phyloP scores from a whole-genome alignment of 2,797 vertebrate species.

The Adelosebastes latens region DNA sequence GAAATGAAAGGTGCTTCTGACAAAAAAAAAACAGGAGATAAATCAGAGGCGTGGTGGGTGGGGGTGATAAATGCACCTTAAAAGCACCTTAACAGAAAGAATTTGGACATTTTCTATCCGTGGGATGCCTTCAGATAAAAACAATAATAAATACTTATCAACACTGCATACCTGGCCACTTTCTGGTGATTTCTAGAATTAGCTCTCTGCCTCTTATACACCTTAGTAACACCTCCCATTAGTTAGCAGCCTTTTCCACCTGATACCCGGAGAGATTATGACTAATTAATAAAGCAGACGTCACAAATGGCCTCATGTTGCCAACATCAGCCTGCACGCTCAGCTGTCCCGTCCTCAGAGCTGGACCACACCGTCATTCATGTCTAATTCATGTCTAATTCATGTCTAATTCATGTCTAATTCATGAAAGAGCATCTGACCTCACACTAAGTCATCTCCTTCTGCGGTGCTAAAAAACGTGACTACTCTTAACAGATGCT shows the following conservation, averaged over 20 bases:
- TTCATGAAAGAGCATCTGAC: slow-evolving; percentile 64
- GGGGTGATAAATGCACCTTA: not conserved
- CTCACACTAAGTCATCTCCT: slow-evolving; percentile 48
- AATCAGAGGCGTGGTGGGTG: slow-evolving; percentile 11
- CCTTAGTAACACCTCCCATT: slow-evolving; percentile 7
- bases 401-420: too few species aligned
- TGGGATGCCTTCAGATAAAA: not conserved
- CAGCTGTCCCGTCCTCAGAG: slow-evolving; percentile 38
- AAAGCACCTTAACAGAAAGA: not conserved
- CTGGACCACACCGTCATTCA: slow-evolving; percentile 55
- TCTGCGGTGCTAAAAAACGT: not conserved
- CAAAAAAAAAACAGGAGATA: not conserved
- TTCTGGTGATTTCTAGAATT: slow-evolving; percentile 17
- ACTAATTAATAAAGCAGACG: slow-evolving; percentile 77
- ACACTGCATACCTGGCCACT: not conserved
- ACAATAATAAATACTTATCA: not conserved
- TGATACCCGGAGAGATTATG: slow-evolving; percentile 68
- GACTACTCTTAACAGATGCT: not conserved
- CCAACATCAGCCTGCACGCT: slow-evolving; percentile 40
- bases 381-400: slow-evolving; percentile 82
- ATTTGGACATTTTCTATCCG: not conserved
- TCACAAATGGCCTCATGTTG: slow-evolving; percentile 77
- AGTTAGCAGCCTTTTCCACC: slow-evolving; percentile 47
- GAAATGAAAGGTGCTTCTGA: slow-evolving; percentile 20
- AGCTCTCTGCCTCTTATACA: slow-evolving; percentile 4